A percentile compares a stretch with the other conserved stretches of the same genome.
These are phyloP conservation scores for Ursus arctos DNA, from an alignment of 2,113 vertebrate species.

Conservation along the genomic window DNA sequence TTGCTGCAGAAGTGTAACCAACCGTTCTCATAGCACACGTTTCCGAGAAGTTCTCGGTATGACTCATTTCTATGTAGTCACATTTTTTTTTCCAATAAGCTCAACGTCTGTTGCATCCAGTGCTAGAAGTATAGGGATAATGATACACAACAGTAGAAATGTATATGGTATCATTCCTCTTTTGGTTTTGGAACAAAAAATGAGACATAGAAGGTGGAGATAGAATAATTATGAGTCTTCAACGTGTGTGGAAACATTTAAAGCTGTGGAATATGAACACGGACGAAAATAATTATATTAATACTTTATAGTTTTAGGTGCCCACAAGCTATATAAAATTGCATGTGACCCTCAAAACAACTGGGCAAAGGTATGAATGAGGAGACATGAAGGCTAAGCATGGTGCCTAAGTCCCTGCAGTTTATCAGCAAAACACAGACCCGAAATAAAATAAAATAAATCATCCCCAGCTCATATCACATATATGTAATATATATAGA, in stretches of 20 bases:
- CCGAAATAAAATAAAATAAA: background rate
- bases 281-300: background rate
- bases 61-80: slow-evolving; percentile 25
- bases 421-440: background rate
- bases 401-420: background rate
- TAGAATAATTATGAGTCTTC: background rate
- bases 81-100: background rate
- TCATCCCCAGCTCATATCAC: background rate
- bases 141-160: background rate
- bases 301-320: background rate
- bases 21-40: slow-evolving; percentile 21
- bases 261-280: background rate
- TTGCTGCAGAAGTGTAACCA: background rate
- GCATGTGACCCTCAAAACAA: background rate
- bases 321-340: background rate
- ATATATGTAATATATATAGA: background rate
- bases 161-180: background rate
- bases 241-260: background rate
- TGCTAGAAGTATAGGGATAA: background rate
- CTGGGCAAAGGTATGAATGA: background rate
- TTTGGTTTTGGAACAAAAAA: background rate
- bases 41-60: background rate
- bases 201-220: background rate
- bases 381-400: background rate
- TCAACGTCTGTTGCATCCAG: background rate